Evolutionary conservation across 1,140 invertebrate species (phyloP).

Genomic region (Daktulosphaira vitifoliae): DNA sequence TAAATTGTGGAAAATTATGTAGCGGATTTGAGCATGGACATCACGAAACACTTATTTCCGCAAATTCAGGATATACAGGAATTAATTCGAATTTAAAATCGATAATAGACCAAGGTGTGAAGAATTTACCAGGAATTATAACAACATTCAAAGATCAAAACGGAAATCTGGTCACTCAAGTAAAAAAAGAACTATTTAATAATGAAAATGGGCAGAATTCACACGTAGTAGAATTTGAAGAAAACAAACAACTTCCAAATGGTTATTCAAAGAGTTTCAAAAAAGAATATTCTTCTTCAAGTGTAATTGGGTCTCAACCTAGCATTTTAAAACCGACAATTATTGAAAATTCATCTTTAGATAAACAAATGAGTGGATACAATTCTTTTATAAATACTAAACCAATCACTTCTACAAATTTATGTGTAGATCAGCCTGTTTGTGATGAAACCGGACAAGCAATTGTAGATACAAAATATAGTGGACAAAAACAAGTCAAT

Average conservation of each 20-base stretch:
- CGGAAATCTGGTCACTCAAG: constrained; percentile 9
- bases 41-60: neutral
- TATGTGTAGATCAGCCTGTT: too few relatives aligned
- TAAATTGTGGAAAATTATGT: neutral
- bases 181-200: neutral
- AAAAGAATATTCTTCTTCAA: constrained; percentile 29
- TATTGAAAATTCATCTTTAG: neutral
- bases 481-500: too few relatives aligned
- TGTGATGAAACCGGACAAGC: too few relatives aligned
- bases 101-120: neutral
- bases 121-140: neutral
- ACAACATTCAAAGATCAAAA: constrained; percentile 3
- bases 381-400: constrained; percentile 11
- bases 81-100: neutral
- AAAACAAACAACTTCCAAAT: constrained; percentile 20
- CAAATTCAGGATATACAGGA: neutral
- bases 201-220: constrained; percentile 8
- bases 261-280: constrained; percentile 17
- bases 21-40: neutral
- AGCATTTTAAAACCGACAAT: neutral
- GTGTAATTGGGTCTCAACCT: neutral
- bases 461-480: too few relatives aligned
- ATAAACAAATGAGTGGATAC: neutral
- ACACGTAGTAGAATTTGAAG: neutral
- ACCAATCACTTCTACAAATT: neutral